A percentile compares a stretch with the other conserved stretches of the same genome.
These are phyloP conservation scores for Pomatostomus ruficeps DNA, from an alignment of 2,113 vertebrate genomes.

Conservation along the genomic window DNA sequence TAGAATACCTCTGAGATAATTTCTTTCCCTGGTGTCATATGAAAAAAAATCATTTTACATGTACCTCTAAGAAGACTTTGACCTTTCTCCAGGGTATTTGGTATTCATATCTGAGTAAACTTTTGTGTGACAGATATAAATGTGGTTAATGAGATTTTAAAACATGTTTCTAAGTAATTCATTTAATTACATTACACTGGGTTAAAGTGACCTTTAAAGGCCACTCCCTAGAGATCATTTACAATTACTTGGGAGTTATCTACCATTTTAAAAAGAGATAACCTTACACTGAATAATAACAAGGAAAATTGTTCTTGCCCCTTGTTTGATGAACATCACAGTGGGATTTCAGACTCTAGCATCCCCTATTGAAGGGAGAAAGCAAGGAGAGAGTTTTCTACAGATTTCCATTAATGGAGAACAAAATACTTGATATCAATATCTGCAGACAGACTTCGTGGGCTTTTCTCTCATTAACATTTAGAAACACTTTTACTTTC, in stretches of 20 bases:
- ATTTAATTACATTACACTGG: not conserved
- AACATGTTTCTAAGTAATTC: not conserved
- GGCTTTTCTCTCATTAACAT: not conserved
- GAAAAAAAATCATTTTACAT: not conserved
- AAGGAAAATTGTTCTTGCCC: not conserved
- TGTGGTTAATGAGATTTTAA: constrained; percentile 13
- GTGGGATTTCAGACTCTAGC: not conserved
- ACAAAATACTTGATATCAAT: not conserved
- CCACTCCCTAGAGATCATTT: not conserved
- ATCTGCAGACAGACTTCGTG: not conserved
- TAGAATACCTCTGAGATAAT: not conserved
- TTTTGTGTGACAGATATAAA: constrained; percentile 7
- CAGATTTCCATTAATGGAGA: not conserved
- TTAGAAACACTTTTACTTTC: not conserved
- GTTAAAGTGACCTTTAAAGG: constrained; percentile 41
- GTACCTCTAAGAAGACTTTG: not conserved
- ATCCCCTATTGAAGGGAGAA: not conserved
- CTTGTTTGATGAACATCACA: not conserved
- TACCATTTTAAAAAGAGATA: not conserved
- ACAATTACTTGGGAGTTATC: not conserved
- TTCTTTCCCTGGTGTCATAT: not conserved
- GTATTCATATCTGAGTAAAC: not conserved
- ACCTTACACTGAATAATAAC: not conserved
- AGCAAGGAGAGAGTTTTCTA: not conserved
- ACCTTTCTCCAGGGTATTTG: not conserved